phyloP scores from a whole-genome alignment of 2,113 vertebrate genomes.

The Thalassarche chlororhynchos region DNA sequence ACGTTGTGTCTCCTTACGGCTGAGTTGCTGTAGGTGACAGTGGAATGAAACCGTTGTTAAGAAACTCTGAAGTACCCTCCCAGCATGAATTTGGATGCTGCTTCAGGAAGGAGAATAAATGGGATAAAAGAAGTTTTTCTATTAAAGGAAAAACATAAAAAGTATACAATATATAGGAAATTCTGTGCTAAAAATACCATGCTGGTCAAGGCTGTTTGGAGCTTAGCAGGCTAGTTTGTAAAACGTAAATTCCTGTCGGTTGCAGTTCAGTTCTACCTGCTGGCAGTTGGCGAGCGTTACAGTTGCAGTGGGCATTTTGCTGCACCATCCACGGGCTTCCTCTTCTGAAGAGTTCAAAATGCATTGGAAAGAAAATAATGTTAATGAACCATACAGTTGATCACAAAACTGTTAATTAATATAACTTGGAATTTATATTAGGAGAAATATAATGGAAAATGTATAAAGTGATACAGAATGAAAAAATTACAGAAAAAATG shows the following conservation, averaged over 20 bases:
- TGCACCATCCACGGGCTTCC: not conserved
- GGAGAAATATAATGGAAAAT: not conserved
- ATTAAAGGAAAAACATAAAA: not conserved
- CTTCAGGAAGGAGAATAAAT: not conserved
- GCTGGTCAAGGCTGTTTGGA: not conserved
- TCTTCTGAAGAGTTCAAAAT: not conserved
- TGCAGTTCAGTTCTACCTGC: not conserved
- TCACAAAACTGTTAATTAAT: not conserved
- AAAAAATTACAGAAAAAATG: not conserved
- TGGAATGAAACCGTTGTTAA: not conserved
- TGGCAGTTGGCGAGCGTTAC: not conserved
- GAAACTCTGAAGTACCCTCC: not conserved
- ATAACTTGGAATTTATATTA: not conserved
- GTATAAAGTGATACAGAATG: not conserved
- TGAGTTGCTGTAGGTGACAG: not conserved
- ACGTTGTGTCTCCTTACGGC: not conserved
- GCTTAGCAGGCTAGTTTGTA: not conserved
- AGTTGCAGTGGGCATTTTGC: not conserved
- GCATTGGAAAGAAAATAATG: not conserved
- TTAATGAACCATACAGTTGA: not conserved
- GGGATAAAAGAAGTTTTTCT: not conserved
- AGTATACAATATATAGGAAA: not conserved
- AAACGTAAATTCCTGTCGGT: not conserved
- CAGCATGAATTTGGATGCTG: not conserved
- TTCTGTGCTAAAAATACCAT: not conserved